Percentiles rank a stretch among this genome's conserved stretches.
These are phyloP conservation scores for Cossypha polioptera DNA, from an alignment of 2,797 vertebrate species.

Conservation along the genomic window DNA sequence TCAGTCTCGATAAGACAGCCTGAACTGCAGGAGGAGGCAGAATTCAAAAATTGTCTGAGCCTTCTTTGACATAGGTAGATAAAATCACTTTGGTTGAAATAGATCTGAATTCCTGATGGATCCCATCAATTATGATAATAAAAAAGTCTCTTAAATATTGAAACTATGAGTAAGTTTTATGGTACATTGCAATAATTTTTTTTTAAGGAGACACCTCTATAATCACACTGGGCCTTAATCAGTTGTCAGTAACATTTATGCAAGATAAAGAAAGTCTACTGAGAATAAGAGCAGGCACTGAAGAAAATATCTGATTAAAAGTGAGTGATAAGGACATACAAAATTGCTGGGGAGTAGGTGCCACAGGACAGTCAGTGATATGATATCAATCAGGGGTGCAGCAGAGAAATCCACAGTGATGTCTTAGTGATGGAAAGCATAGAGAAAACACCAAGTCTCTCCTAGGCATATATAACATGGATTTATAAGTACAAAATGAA, in stretches of 20 bases:
- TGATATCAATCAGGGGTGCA: neutral
- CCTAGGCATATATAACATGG: neutral
- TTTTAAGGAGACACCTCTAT: neutral
- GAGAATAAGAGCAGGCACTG: neutral
- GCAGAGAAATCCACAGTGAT: neutral
- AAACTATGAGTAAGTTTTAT: neutral
- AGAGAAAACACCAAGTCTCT: neutral
- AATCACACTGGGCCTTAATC: neutral
- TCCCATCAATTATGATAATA: neutral
- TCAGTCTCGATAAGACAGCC: neutral
- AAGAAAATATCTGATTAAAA: conserved; percentile 39
- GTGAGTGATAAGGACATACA: neutral
- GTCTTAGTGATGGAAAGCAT: neutral
- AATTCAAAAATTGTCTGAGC: neutral
- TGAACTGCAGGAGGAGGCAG: neutral
- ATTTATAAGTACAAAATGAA: neutral
- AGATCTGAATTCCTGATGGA: neutral
- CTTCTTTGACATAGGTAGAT: neutral
- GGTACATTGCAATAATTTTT: neutral
- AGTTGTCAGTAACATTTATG: neutral
- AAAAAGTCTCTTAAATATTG: neutral
- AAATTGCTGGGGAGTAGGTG: neutral
- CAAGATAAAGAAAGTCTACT: neutral
- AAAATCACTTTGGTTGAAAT: neutral
- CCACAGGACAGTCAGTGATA: neutral